These are phyloP conservation scores for Typhlichthys subterraneus DNA, from an alignment of 2,797 vertebrate species.

Conservation along the genomic window DNA sequence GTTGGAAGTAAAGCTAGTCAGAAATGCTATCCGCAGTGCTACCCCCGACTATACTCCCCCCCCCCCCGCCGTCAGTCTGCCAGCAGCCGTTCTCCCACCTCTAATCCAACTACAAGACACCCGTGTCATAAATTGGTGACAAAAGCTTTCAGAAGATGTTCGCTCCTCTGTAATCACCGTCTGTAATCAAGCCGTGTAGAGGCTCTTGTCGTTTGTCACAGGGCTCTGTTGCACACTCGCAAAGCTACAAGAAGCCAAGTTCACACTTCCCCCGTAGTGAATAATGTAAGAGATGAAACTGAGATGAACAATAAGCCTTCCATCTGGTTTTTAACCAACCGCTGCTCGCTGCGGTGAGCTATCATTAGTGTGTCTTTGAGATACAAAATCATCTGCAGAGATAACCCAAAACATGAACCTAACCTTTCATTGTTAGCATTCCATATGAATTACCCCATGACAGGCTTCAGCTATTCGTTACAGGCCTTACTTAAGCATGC, in stretches of 20 bases:
- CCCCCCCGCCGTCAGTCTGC: constrained; percentile 57
- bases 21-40: constrained; percentile 33
- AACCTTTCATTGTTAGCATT: constrained; percentile 6
- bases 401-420: not conserved
- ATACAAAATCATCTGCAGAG: not conserved
- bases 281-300: constrained; percentile 10
- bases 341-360: not conserved
- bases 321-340: not conserved
- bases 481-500: not conserved
- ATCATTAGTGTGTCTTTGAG: not conserved
- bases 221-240: constrained; percentile 15
- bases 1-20: constrained; percentile 31
- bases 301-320: not conserved
- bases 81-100: constrained; percentile 42
- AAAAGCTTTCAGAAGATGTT: constrained; percentile 38
- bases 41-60: not conserved
- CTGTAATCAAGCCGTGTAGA: constrained; percentile 23
- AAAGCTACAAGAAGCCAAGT: constrained; percentile 14
- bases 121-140: constrained; percentile 53
- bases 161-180: constrained; percentile 12
- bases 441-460: constrained; percentile 3
- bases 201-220: constrained; percentile 13
- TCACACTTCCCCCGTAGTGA: constrained; percentile 14
- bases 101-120: constrained; percentile 40
- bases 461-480: constrained; percentile 4